These are phyloP conservation scores for Myopa tessellatipennis DNA, from an alignment of 2,888 invertebrate species.

Conservation along the genomic window DNA sequence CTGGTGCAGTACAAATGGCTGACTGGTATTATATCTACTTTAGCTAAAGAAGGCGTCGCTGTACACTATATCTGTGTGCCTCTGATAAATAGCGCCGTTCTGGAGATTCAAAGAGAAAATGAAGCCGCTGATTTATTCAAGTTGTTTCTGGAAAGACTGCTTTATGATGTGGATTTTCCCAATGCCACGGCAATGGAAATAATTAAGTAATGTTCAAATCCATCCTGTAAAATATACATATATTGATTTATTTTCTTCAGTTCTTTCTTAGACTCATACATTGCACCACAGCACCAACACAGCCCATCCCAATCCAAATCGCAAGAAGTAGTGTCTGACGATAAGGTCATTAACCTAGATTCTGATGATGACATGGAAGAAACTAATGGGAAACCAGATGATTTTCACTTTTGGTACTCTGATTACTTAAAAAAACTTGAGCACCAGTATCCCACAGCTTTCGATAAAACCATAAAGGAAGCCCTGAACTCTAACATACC, in stretches of 20 bases:
- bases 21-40: slow-evolving; percentile 69
- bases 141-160: slow-evolving; percentile 71
- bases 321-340: slow-evolving; percentile 43
- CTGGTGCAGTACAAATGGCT: slow-evolving; percentile 70
- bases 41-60: slow-evolving; percentile 72
- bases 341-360: slow-evolving; percentile 62
- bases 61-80: slow-evolving; percentile 72
- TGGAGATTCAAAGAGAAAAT: slow-evolving; percentile 70
- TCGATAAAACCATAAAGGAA: slow-evolving; percentile 76
- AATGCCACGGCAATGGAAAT: slow-evolving; percentile 70
- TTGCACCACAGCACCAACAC: slow-evolving; percentile 31
- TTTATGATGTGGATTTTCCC: slow-evolving; percentile 74
- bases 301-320: neutral
- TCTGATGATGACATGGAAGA: slow-evolving; percentile 57
- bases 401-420: slow-evolving; percentile 70
- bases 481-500: slow-evolving; percentile 66
- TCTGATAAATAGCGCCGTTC: slow-evolving; percentile 71
- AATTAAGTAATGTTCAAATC: slow-evolving; percentile 71
- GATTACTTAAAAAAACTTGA: slow-evolving; percentile 74
- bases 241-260: slow-evolving; percentile 60
- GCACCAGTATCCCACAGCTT: slow-evolving; percentile 77
- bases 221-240: neutral
- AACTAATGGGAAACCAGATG: slow-evolving; percentile 1
- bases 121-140: slow-evolving; percentile 70
- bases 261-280: slow-evolving; percentile 68